Conservation (phyloP, 1,140 invertebrate genomes). For the Polypedilum vanderplanki region DNA sequence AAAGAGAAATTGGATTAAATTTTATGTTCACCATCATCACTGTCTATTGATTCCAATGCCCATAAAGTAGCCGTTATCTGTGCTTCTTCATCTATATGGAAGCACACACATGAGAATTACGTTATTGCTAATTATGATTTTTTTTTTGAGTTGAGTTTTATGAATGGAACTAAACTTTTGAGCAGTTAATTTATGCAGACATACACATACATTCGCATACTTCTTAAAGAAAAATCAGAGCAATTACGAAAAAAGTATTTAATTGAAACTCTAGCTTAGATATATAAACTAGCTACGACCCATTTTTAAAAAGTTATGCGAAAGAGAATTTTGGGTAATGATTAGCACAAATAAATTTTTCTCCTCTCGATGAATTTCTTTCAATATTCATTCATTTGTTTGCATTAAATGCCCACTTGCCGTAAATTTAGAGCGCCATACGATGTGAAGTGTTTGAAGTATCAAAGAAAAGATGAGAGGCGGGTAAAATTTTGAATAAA, state of each 20-base stretch:
- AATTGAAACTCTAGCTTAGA: not conserved
- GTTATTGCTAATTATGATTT: slow-evolving; percentile 20
- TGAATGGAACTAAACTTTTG: not conserved
- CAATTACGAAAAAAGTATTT: not conserved
- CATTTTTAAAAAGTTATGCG: too few relatives aligned
- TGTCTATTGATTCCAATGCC: slow-evolving; percentile 18
- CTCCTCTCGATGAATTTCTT: too few relatives aligned
- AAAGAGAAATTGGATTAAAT: not conserved
- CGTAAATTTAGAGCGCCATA: not conserved
- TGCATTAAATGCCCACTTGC: too few relatives aligned
- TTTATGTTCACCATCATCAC: not conserved
- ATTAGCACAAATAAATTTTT: too few relatives aligned
- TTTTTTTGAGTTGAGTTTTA: slow-evolving; percentile 7
- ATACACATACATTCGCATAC: not conserved
- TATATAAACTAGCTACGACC: too few relatives aligned
- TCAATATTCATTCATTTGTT: too few relatives aligned
- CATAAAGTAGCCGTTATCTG: slow-evolving; percentile 6
- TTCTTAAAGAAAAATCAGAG: not conserved
- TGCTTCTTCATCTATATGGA: not conserved
- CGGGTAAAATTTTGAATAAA: too few relatives aligned
- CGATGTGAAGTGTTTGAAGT: not conserved
- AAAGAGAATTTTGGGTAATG: too few relatives aligned
- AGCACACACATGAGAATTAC: not conserved
- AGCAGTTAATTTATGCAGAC: slow-evolving; percentile 25
- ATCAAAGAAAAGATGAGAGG: too few relatives aligned